Evolutionary conservation across 2,888 invertebrate genomes (phyloP).

Genomic region (Drosophila pseudotalamancana): DNA sequence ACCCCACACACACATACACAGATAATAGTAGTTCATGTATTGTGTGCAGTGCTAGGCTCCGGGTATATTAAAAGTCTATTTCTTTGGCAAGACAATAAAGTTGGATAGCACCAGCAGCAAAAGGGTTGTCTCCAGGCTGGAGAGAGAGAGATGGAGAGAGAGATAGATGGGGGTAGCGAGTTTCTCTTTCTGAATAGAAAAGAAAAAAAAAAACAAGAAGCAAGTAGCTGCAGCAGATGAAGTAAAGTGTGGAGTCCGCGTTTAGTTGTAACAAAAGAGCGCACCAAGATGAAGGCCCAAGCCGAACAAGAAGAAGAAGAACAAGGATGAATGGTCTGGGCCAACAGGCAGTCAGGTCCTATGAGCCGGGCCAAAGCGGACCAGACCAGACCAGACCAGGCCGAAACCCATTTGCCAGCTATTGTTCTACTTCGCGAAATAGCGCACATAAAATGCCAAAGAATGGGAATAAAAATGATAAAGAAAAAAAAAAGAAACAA

Average conservation of each 20-base stretch:
- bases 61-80: constrained; percentile 78
- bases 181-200: not conserved
- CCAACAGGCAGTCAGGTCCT: constrained; percentile 29
- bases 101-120: constrained; percentile 41
- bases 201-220: constrained; percentile 3
- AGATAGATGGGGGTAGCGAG: not conserved
- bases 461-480: constrained; percentile 76
- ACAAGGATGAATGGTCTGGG: constrained; percentile 36
- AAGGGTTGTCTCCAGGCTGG: not conserved
- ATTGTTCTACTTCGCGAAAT: constrained; percentile 77
- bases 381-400: not conserved
- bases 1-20: constrained; percentile 20
- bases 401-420: constrained; percentile 34
- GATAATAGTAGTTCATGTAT: constrained; percentile 35
- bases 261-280: constrained; percentile 67
- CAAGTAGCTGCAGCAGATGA: constrained; percentile 46
- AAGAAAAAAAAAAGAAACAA: constrained; percentile 35
- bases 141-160: not conserved
- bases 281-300: constrained; percentile 27
- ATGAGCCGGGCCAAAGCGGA: constrained; percentile 4
- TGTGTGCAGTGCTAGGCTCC: constrained; percentile 48
- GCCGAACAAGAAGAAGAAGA: constrained; percentile 9
- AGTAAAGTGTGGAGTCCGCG: constrained; percentile 43
- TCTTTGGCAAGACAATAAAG: constrained; percentile 79
- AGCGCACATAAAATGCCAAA: constrained; percentile 76